Conservation (phyloP, 2,888 invertebrate genomes). For the Branchellion lobata region DNA sequence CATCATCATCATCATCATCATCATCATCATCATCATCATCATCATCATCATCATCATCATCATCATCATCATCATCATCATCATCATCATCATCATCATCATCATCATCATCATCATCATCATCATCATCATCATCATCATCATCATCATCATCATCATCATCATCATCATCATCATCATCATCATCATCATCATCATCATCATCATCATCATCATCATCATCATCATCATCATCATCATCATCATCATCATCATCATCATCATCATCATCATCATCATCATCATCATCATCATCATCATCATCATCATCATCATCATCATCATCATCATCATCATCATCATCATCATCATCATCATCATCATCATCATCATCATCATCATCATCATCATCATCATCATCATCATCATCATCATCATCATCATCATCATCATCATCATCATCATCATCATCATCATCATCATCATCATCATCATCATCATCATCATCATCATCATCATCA, state of each 20-base stretch:
- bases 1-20: slow-evolving; percentile 2
- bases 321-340: slow-evolving; percentile 17
- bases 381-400: slow-evolving; percentile 2
- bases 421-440: slow-evolving; percentile 48
- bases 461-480: background rate
- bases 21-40: background rate
- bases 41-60: slow-evolving; percentile 18
- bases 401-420: slow-evolving; percentile 47
- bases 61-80: slow-evolving; percentile 1
- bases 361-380: background rate
- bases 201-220: slow-evolving; percentile 2
- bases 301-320: slow-evolving; percentile 10
- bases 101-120: slow-evolving; percentile 6
- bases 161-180: slow-evolving; percentile 5
- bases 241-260: slow-evolving; percentile 1
- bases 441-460: slow-evolving; percentile 40
- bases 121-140: slow-evolving; percentile 10
- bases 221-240: slow-evolving; percentile 18
- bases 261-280: slow-evolving; percentile 18
- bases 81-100: slow-evolving; percentile 18
- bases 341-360: background rate
- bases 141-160: slow-evolving; percentile 21
- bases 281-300: slow-evolving; percentile 6
- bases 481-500: slow-evolving; percentile 12
- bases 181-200: slow-evolving; percentile 14